phyloP scores from a whole-genome alignment of 1,140 invertebrate genomes.

The Leptinotarsa undecemlineata region DNA sequence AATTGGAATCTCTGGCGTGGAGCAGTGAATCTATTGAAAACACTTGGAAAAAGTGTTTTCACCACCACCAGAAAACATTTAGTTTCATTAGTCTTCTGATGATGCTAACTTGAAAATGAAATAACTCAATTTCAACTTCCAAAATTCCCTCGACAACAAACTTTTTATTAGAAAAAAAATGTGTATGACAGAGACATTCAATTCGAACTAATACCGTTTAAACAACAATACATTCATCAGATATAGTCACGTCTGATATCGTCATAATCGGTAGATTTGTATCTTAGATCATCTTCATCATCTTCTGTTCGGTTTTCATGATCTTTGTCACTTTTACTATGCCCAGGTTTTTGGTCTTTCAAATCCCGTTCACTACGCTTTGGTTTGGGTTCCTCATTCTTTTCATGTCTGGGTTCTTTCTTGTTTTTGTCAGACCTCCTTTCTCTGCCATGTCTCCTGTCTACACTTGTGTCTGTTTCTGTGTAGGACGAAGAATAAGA shows the following conservation, averaged over 20 bases:
- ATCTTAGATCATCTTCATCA: neutral
- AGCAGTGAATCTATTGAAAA: no score
- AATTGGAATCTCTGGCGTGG: no score
- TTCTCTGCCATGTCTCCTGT: neutral
- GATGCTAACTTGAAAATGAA: no score
- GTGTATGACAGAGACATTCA: no score
- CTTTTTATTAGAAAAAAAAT: no score
- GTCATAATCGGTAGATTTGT: conserved; percentile 5
- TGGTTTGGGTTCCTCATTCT: neutral
- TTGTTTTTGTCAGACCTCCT: neutral
- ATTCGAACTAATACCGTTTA: no score
- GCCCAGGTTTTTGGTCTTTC: neutral
- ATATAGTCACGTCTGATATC: conserved; percentile 1
- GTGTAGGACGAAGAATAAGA: neutral
- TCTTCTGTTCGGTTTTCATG: neutral
- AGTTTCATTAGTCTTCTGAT: no score
- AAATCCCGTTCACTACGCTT: neutral
- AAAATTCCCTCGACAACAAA: no score
- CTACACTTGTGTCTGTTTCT: neutral
- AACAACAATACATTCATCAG: neutral
- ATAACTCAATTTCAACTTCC: no score
- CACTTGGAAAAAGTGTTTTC: no score
- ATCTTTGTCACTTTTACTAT: neutral
- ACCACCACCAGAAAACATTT: no score
- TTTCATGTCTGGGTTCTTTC: neutral